Base-by-base conservation (phyloP, 2,888 invertebrate species). In the Melangyna quadrimaculata region DNA sequence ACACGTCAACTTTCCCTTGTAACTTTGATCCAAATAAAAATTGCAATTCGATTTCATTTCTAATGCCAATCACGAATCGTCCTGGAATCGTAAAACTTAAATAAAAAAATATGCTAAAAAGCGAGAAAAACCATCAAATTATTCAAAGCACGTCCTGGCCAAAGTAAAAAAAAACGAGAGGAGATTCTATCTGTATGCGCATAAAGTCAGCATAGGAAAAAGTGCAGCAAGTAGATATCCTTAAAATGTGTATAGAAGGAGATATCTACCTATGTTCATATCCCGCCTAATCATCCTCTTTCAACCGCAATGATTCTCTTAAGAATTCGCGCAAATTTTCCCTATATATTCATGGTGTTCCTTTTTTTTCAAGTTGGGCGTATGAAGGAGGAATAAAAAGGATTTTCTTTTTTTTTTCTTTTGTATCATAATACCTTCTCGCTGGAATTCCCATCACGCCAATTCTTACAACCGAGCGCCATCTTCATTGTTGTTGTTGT, bases 11-110 rank as follows among this genome's bases (percentile, higher is more conserved):
- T 29, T 67, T 27, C 17, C 67, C 40, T 48, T 70, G 63, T 83
- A 74, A 65, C 51, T 55, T 48, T 53, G 71, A 79, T 70, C 71
- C 59, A 57, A 71, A 71, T 74, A n/a, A 32, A 74, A 70, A 63
- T 61, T 55, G 63, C 69, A 63, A 78, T 79, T 78, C 79, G 74
- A 83, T 83, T 75, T 37, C 59, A 67, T 65, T 45, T 10, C 27
- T n/a, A 59, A 84, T 75, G 83, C 79, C 75, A 84, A 79, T 84
- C 79, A 84, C 79, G 83, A 79, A 51, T 51, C 24, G 35, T 63
- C 45, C 61, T 53, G 40, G 40, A 67, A 55, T 72, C 37, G 63
- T 35, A 48, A 17, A 43, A 67, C 37, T 9, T 17, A 17, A 37
- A 12, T 29, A 72, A 59, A 61, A 22, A 14, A 67, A 57, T 53